Percentiles rank a stretch among this genome's conserved stretches.
phyloP scores from a whole-genome alignment of 2,113 vertebrate species.

The Prochilodus magdalenae region DNA sequence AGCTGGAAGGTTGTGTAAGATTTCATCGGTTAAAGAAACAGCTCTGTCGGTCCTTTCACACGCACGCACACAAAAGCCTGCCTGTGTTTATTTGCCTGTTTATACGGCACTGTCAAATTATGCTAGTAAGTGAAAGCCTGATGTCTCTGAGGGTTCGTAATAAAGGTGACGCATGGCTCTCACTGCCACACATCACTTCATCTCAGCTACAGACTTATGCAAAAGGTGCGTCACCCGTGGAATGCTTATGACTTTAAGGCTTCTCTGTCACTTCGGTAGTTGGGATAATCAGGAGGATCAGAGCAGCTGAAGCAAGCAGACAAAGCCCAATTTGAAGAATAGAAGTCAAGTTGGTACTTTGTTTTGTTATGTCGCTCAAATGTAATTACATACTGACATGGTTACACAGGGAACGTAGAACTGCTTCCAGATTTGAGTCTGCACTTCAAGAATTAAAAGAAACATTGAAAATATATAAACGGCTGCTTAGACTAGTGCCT shows the following conservation, averaged over 20 bases:
- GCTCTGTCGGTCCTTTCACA: not conserved
- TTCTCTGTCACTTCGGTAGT: not conserved
- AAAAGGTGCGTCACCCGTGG: conserved; percentile 6
- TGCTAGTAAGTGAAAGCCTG: conserved; percentile 56
- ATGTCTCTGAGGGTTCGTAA: conserved; percentile 62
- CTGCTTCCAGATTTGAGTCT: too few species aligned
- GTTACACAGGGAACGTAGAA: not conserved
- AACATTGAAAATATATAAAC: too few species aligned
- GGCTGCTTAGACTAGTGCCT: too few species aligned
- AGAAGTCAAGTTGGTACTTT: not conserved
- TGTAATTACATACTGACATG: not conserved
- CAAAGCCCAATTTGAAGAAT: not conserved
- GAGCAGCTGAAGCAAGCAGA: not conserved
- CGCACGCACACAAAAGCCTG: not conserved
- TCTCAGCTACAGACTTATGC: conserved; percentile 25
- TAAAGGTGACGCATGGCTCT: conserved; percentile 53
- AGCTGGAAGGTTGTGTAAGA: not conserved
- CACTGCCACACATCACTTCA: conserved; percentile 29
- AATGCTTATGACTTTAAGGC: not conserved
- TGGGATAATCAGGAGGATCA: conserved; percentile 5
- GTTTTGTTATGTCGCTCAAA: not conserved
- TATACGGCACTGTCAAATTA: conserved; percentile 66
- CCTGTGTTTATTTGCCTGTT: conserved; percentile 66
- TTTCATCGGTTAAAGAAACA: not conserved
- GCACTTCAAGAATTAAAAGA: too few species aligned